These are phyloP conservation scores for Chondrilla cf. caribensis DNA, from an alignment of 37 sponge, comb jelly and placozoan genomes.

Conservation along the genomic window DNA sequence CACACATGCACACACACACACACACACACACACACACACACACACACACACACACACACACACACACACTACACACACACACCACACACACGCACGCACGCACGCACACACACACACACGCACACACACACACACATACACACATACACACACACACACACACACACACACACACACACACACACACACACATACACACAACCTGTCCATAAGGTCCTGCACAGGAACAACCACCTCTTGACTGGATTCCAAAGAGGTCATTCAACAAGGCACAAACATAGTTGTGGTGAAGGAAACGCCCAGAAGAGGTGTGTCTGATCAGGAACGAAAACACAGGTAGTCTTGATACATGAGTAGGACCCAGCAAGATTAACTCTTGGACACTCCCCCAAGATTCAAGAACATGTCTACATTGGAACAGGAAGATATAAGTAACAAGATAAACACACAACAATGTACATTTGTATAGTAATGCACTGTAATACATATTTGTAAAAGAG, in stretches of 20 bases:
- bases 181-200: not conserved
- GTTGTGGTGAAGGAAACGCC: conserved; percentile 85
- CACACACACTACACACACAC: conserved; percentile 26
- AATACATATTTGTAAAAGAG: not conserved
- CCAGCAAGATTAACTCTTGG: conserved; percentile 43
- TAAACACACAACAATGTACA: not conserved
- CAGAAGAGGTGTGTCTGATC: conserved; percentile 49
- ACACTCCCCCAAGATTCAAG: conserved; percentile 10
- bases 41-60: conserved; percentile 27
- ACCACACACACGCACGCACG: conserved; percentile 47
- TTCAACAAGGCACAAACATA: conserved; percentile 81
- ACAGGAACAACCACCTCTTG: conserved; percentile 90
- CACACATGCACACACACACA: conserved; percentile 40
- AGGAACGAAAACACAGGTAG: conserved; percentile 93
- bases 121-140: conserved; percentile 53
- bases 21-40: conserved; percentile 6
- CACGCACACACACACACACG: conserved; percentile 54
- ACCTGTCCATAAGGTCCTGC: conserved; percentile 93
- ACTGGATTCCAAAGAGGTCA: conserved; percentile 89
- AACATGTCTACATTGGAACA: conserved; percentile 31
- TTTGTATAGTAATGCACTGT: not conserved
- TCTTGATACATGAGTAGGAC: conserved; percentile 40
- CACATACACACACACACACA: conserved; percentile 43
- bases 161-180: conserved; percentile 27
- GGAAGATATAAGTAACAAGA: not conserved